Percentiles rank a stretch among this genome's conserved stretches.
phyloP scores from a whole-genome alignment of 2,888 invertebrate genomes.

The Lysandra bellargus region DNA sequence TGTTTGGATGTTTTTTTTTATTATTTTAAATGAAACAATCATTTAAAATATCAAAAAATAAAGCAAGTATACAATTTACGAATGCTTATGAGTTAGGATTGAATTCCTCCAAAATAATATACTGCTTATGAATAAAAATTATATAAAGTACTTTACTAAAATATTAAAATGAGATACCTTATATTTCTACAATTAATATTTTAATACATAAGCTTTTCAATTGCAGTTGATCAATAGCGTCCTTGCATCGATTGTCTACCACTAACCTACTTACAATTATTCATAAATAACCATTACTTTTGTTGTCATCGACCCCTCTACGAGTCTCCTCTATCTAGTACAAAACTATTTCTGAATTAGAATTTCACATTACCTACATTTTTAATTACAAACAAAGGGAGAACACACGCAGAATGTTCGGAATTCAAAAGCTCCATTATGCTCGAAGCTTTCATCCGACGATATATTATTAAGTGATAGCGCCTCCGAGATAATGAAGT shows the following conservation, averaged over 20 bases:
- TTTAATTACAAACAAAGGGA: background rate
- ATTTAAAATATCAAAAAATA: too few species aligned
- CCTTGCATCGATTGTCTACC: constrained; percentile 19
- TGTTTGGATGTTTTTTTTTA: too few species aligned
- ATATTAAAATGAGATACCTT: too few species aligned
- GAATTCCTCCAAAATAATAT: too few species aligned
- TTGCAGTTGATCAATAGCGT: constrained; percentile 18
- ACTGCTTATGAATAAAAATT: too few species aligned
- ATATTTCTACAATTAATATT: background rate
- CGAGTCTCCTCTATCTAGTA: background rate
- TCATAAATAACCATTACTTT: constrained; percentile 12
- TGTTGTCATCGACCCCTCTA: background rate
- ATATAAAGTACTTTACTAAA: too few species aligned
- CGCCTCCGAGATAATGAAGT: constrained; percentile 7
- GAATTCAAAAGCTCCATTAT: constrained; percentile 20
- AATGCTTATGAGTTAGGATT: too few species aligned
- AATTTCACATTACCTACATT: constrained; percentile 16
- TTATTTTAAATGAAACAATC: too few species aligned
- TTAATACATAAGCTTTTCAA: background rate
- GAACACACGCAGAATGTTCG: background rate
- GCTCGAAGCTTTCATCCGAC: background rate
- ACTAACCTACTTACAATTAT: constrained; percentile 25
- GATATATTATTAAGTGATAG: constrained; percentile 18
- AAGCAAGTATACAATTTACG: too few species aligned
- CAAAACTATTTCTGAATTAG: background rate